Conservation (phyloP, 2,113 vertebrate species). For the Pithys albifrons region DNA sequence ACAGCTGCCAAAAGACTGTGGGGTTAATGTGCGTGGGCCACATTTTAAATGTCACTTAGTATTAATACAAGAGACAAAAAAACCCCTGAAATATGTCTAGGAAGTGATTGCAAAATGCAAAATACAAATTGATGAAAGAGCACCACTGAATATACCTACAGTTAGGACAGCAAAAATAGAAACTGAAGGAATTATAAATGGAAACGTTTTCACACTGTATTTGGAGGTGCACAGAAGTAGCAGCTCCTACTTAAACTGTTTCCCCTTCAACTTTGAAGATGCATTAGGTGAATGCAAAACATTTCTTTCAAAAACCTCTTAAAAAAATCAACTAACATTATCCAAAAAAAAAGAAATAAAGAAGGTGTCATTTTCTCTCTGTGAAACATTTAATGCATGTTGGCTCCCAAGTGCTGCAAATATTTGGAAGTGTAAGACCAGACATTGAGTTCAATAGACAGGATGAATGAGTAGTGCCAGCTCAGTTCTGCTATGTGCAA, state of each 20-base stretch:
- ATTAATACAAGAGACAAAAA: not conserved
- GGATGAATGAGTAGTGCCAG: not conserved
- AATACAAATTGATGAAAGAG: not conserved
- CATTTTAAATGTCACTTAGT: slow-evolving; percentile 32
- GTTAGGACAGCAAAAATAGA: not conserved
- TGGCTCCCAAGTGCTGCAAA: not conserved
- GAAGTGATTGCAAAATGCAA: slow-evolving; percentile 16
- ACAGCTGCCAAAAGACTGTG: slow-evolving; percentile 13
- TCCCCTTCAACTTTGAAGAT: not conserved
- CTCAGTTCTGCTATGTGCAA: not conserved
- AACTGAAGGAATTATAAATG: not conserved
- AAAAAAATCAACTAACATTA: not conserved
- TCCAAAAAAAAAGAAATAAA: not conserved
- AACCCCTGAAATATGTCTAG: not conserved
- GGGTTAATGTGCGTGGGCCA: slow-evolving; percentile 39
- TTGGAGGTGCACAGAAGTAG: not conserved
- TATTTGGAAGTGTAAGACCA: not conserved
- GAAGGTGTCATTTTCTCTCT: not conserved
- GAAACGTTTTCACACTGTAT: not conserved
- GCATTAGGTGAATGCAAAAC: not conserved
- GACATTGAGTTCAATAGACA: not conserved
- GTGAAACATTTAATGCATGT: not conserved
- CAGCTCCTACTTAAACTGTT: not conserved
- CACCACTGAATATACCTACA: not conserved
- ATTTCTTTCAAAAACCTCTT: not conserved